Evolutionary conservation across 2,888 invertebrate species (phyloP).

Genomic region (Seladonia tumulorum): DNA sequence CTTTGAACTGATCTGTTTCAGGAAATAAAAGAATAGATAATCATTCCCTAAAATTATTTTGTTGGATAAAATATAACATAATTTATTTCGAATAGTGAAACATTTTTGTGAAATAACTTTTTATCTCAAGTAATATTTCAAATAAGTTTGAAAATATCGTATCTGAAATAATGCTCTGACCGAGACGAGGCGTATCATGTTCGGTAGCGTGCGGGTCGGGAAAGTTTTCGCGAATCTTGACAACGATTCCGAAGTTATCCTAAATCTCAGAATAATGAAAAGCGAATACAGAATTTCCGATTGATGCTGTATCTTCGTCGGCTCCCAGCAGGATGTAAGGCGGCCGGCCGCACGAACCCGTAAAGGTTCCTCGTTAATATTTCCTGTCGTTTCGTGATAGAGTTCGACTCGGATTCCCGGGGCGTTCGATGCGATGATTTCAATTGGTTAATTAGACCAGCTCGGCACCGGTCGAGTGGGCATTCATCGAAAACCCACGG

Average conservation of each 20-base stretch:
- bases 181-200: background rate
- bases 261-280: background rate
- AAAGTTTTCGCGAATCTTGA: background rate
- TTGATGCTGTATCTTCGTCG: too few relatives aligned
- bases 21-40: too few relatives aligned
- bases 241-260: background rate
- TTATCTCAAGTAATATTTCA: too few relatives aligned
- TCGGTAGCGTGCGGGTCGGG: background rate
- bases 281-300: background rate
- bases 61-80: too few relatives aligned
- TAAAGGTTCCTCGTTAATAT: background rate
- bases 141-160: too few relatives aligned
- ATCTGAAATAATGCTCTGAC: too few relatives aligned
- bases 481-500: conserved; percentile 44
- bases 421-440: conserved; percentile 18
- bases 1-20: too few relatives aligned
- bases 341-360: background rate
- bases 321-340: background rate
- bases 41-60: too few relatives aligned
- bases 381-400: conserved; percentile 2
- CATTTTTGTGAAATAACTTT: too few relatives aligned
- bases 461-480: conserved; percentile 36
- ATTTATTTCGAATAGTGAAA: too few relatives aligned
- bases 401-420: background rate
- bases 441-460: conserved; percentile 55